Evolutionary conservation across 2,797 vertebrate genomes (phyloP).

Genomic region (Halcyon chelicuti): DNA sequence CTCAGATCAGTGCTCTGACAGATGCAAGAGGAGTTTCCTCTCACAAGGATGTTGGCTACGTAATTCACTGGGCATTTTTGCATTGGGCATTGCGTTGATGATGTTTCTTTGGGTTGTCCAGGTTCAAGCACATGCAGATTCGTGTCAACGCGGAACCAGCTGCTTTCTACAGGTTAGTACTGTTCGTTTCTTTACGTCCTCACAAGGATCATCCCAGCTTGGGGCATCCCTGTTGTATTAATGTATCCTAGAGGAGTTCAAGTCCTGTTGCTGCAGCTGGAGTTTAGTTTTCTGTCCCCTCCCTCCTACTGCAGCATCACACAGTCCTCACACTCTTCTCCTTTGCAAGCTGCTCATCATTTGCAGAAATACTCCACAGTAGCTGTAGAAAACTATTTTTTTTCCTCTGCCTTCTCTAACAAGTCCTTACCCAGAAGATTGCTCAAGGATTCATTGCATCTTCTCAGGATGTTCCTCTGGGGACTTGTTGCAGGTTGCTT

Average conservation of each 20-base stretch:
- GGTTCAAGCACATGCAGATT: slow-evolving; percentile 98
- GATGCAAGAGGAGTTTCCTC: not conserved
- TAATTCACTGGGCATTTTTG: not conserved
- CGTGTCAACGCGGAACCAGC: slow-evolving; percentile 94
- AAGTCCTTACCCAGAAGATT: not conserved
- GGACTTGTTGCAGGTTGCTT: not conserved
- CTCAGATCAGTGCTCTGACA: not conserved
- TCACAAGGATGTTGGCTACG: not conserved
- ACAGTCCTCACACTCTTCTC: not conserved
- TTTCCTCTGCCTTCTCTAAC: not conserved
- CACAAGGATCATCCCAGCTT: not conserved
- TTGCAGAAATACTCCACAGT: not conserved
- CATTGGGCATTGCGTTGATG: not conserved
- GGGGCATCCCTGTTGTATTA: not conserved
- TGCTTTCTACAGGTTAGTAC: slow-evolving; percentile 92
- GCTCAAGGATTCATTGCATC: not conserved
- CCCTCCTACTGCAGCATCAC: not conserved
- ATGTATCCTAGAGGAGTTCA: not conserved
- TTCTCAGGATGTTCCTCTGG: not conserved
- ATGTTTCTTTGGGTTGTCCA: slow-evolving; percentile 64
- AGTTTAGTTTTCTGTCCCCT: not conserved
- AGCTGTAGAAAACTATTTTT: not conserved
- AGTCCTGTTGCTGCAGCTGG: not conserved
- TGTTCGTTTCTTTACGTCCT: not conserved
- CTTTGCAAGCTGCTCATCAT: not conserved